Conservation (phyloP, 2,888 invertebrate species). For the Eristalis pertinax region DNA sequence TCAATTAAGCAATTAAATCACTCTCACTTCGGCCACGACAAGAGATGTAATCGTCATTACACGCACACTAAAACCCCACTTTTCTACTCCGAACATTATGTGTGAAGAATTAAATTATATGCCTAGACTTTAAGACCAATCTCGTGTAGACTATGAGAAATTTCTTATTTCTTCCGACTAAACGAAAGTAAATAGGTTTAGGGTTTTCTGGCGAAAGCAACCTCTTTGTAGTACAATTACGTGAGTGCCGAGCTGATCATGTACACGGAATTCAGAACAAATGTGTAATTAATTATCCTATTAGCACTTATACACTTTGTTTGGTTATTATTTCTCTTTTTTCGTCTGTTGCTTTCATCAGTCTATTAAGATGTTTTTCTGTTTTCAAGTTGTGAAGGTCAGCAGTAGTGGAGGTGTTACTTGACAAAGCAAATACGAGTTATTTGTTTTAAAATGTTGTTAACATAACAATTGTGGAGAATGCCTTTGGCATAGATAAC, state of each 20-base stretch:
- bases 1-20: constrained; percentile 56
- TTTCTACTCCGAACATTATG: constrained; percentile 42
- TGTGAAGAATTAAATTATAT: constrained; percentile 29
- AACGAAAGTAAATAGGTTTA: background rate
- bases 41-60: constrained; percentile 5
- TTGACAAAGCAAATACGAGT: background rate
- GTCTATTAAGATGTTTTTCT: constrained; percentile 2
- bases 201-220: background rate
- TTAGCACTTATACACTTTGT: constrained; percentile 34
- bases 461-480: background rate
- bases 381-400: background rate
- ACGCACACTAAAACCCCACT: constrained; percentile 29
- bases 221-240: background rate
- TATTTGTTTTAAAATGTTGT: background rate
- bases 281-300: constrained; percentile 25
- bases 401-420: constrained; percentile 9
- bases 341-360: constrained; percentile 5
- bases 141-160: background rate
- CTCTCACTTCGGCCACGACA: constrained; percentile 12
- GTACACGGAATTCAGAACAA: constrained; percentile 15
- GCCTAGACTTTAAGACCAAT: constrained; percentile 5
- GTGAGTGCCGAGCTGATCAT: background rate
- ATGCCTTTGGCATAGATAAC: background rate
- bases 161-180: background rate
- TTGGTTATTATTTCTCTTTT: constrained; percentile 6